These are phyloP conservation scores for Margarornis squamiger DNA, from an alignment of 2,797 vertebrate genomes.

Conservation along the genomic window DNA sequence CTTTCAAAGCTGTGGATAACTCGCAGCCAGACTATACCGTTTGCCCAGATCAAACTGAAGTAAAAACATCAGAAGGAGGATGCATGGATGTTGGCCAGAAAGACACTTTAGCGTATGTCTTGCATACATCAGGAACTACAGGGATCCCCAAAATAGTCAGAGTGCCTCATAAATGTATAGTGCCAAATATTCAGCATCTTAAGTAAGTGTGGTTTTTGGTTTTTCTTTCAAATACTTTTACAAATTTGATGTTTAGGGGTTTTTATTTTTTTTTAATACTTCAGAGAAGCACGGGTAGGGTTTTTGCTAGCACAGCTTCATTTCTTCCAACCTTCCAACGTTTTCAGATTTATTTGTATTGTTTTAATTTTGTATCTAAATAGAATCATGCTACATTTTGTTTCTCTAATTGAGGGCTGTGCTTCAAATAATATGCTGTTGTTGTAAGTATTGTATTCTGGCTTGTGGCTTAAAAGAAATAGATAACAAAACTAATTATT, in stretches of 20 bases:
- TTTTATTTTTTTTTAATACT: background rate
- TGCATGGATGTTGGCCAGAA: constrained; percentile 1
- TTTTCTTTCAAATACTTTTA: background rate
- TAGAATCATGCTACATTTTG: background rate
- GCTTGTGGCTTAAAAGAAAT: background rate
- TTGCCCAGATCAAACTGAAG: background rate
- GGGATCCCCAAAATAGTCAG: constrained; percentile 89
- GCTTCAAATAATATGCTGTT: background rate
- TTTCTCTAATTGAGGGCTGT: background rate
- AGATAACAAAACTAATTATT: background rate
- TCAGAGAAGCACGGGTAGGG: accelerated
- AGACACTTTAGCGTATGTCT: constrained; percentile 84
- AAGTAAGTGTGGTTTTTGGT: constrained; percentile 74
- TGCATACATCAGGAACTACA: constrained; percentile 96
- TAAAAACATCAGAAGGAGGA: background rate
- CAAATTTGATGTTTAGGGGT: background rate
- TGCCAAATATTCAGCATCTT: constrained; percentile 91
- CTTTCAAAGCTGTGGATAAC: background rate
- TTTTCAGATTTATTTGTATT: background rate
- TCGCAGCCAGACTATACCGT: background rate
- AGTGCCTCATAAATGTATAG: constrained; percentile 91
- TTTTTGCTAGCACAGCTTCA: background rate
- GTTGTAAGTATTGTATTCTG: background rate
- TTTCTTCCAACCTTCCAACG: background rate
- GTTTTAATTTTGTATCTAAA: background rate